These are phyloP conservation scores for Tachysurus fulvidraco DNA, from an alignment of 2,113 vertebrate species.

Conservation along the genomic window DNA sequence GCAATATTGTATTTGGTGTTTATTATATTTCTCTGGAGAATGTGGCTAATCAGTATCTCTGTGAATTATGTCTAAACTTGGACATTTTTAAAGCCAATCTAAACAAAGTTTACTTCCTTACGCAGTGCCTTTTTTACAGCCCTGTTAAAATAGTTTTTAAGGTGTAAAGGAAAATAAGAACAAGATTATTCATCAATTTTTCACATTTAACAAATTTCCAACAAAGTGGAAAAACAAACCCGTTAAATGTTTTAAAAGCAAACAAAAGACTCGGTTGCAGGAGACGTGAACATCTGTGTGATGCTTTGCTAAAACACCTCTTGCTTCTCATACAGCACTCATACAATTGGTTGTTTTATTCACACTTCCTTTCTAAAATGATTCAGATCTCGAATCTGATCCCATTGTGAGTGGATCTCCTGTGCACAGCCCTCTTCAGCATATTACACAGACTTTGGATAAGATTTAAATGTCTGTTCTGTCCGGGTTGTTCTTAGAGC, in stretches of 20 bases:
- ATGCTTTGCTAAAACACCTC: neutral
- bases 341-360: no score
- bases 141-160: no score
- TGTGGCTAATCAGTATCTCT: neutral
- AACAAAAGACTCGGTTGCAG: neutral
- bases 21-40: constrained; percentile 1
- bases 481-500: neutral
- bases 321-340: neutral
- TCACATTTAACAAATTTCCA: no score
- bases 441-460: neutral
- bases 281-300: neutral
- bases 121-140: no score
- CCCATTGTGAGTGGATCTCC: neutral
- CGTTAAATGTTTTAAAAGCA: neutral
- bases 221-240: neutral
- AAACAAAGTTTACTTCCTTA: neutral
- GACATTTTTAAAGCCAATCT: neutral
- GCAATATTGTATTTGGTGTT: constrained; percentile 20
- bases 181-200: no score
- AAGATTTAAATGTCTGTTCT: neutral
- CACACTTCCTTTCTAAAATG: no score
- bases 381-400: neutral
- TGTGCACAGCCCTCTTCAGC: neutral
- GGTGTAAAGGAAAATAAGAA: no score
- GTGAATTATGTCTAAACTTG: neutral